Evolutionary conservation across 2,113 vertebrate species (phyloP), one percentile per base, ranked within the genome.

Genomic region (Thamnaconus septentrionalis): DNA sequence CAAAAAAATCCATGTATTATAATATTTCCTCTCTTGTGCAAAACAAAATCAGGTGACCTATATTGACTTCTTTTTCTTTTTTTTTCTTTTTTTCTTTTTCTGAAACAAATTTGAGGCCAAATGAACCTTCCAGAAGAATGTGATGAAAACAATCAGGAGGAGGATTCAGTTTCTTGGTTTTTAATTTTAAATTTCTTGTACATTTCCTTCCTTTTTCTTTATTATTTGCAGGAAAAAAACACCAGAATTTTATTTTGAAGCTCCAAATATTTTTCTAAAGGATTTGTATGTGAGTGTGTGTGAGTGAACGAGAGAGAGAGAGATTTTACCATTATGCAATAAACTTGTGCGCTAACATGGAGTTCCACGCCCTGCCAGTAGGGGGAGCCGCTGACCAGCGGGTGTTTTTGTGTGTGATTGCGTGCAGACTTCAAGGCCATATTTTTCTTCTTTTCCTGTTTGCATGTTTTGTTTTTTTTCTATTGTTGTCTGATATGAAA

Each of bases 381-480:
- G 84, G 70, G 65, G 73, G 70, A 78, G 87, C 83, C 87, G 84
- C 86, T 86, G 81, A 87, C 80, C 83, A 85, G 85, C 78, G 62
- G 49, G 73, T 44, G 69, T 12, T 53, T 9, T 56, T 3, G 55
- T 50, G 4, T 5, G 48, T 50, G 9, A 50, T 31, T 31, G 18
- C 18, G 18, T 6, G 45, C 59, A 41, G 48, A 58, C 39, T 76
- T 85, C 73, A 71, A 84, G 87, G 88, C 86, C 88, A 85, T 90
- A 81, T 87, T 84, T 91, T 67, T 88, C 74, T 81, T 69, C 71
- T 89, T 82, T 86, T 80, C 56, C 68, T 51, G 12, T 86, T 31
- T 31, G 18, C 18, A 31, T 31, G 18, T 31, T 31, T 31, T n/a
- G n/a, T n/a, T 31, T 31, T 31, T 31, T 86, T 85, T 86, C 8